Evolutionary conservation across 2,888 invertebrate genomes (phyloP), one percentile per base, ranked within the genome.

Genomic region (Hermaeophaga mercurialis): DNA sequence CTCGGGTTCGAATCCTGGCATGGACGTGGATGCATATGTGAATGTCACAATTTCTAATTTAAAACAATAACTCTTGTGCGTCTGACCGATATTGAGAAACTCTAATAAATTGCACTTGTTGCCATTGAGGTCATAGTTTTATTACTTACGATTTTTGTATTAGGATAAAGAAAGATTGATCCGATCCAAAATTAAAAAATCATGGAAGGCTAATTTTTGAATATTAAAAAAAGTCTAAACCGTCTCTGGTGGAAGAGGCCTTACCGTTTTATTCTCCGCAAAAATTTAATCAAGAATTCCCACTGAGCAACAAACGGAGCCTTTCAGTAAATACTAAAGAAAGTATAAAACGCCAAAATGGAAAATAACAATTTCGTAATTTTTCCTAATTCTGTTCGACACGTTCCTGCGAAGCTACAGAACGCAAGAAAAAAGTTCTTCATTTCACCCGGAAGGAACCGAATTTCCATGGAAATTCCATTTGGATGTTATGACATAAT

Each of bases 331-430:
- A 39, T 19, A 31, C 33, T 17, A 45, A 45, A 8, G 22, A 34
- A 33, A 33, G 47, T 34, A 19, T 33, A 47, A 22, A 34, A 15
- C 12, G 22, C 34, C 34, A 33, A 47, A 47, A 47, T 38, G 45
- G 28, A 53, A 53, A 53, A 44, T 45, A 53, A 53, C 36, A 45
- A 53, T 43, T 53, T 45, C 45, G 41, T 45, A 45, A 53, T 53
- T 53, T 53, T 53, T 53, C 45, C 53, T 45, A 53, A 53, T 53
- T 53, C 15, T 15, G 36, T 36, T 44, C 38, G 38, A 44, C 44
- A 26, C 38, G 38, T 36, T 53, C 45, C 18, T 22, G 11, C 7
- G 9, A 19, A 38, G 43, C 41, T 18, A 41, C 41, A 9, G 17
- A 52, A 52, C 26, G 26, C 9, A 6, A 33, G 22, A 43, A 52